Evolutionary conservation across 2,797 vertebrate species (phyloP), one percentile per base, ranked within the genome.

Genomic region (Xenops minutus): DNA sequence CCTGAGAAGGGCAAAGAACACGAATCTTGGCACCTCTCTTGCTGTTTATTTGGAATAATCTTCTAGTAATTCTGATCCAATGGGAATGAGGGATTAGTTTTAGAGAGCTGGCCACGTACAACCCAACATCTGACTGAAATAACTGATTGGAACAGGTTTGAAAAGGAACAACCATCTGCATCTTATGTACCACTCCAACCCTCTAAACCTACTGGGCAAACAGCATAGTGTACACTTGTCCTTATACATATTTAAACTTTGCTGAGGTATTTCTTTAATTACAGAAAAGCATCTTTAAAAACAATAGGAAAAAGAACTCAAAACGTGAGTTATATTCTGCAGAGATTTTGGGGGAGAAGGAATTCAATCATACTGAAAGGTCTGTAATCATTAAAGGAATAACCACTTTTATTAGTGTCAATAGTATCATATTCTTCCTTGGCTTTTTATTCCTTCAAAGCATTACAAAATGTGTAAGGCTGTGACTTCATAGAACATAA

Each of bases 211-310:
- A 80, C 90, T 24, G 92, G 96, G 97, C 92, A 96, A 95, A 96
- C 92, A 95, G 95, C 64, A 52, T 58, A 17, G 67, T 37, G 79
- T 84, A 46, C 68, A 67, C 85, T 95, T 3, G 0, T 88, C 81
- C 93, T 95, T 79, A 93, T 4, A 94, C 74, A 46, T 76, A 80
- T 62, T 86, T 92, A 87, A 95, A 87, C 59, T 94, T 97, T 92
- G 93, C 83, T 97, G 97, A 97, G 97, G 97, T 97, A 97, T 97
- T 97, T 96, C 66, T 92, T 95, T 85, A 95, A 92, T 89, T 94
- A 95, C 92, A 87, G 94, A 95, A 95, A 92, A 95, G 72, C 64
- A 86, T 96, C 75, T 84, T 85, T 62, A 64, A 85, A 93, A 96
- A 80, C 69, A 84, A 72, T 16, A 85, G 61, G 59, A 41, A 44